A percentile compares a stretch with the other conserved stretches of the same genome.
Evolutionary conservation across 1,140 invertebrate genomes (phyloP).

Genomic region (Thaumetopoea pityocampa): DNA sequence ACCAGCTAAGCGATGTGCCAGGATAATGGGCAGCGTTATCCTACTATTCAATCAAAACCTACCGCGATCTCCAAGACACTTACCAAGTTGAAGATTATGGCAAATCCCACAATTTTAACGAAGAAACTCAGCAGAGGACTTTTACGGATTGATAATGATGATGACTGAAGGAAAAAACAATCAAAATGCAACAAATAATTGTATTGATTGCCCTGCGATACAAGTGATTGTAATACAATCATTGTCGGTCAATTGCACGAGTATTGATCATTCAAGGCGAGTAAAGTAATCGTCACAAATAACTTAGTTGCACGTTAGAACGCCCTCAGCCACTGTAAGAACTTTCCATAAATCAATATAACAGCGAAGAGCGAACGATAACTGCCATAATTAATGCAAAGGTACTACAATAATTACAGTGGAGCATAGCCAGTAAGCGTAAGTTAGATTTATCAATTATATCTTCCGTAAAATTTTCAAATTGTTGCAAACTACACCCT

Average conservation of each 20-base stretch:
- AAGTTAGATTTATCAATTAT: constrained; percentile 46
- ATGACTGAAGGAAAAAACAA: too few species aligned
- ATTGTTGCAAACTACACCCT: background rate
- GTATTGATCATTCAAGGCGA: constrained; percentile 27
- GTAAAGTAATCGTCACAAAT: constrained; percentile 40
- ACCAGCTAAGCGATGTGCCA: too few species aligned
- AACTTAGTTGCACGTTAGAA: constrained; percentile 27
- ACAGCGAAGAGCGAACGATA: constrained; percentile 25
- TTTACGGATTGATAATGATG: too few species aligned
- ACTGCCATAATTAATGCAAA: constrained; percentile 41
- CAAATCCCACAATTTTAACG: too few species aligned
- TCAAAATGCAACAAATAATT: too few species aligned
- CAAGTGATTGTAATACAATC: too few species aligned
- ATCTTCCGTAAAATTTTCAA: constrained; percentile 24
- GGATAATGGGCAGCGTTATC: too few species aligned
- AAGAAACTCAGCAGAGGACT: too few species aligned
- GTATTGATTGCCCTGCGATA: too few species aligned
- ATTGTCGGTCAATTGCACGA: constrained; percentile 3
- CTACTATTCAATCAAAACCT: too few species aligned
- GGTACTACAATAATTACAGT: constrained; percentile 39
- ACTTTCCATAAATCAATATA: constrained; percentile 44
- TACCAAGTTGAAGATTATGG: too few species aligned
- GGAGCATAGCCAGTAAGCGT: constrained; percentile 41
- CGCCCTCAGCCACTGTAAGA: constrained; percentile 24
- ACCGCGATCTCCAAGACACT: too few species aligned